Conservation (phyloP, 2,888 invertebrate species). For the Drosophila diplacantha region DNA sequence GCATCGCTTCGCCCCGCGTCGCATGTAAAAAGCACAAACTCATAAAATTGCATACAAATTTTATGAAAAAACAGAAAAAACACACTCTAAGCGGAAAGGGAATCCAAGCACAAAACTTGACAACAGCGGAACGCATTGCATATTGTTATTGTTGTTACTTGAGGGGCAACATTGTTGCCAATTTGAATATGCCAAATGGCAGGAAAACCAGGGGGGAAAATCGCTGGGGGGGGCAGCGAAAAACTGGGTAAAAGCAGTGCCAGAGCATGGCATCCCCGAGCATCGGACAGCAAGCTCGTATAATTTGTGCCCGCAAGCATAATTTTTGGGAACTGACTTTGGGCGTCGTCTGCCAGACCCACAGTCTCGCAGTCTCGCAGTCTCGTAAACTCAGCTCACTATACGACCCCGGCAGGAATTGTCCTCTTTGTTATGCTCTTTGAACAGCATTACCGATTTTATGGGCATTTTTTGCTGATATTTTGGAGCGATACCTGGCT, state of each 20-base stretch:
- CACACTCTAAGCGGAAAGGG: conserved; percentile 25
- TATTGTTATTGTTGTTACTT: conserved; percentile 41
- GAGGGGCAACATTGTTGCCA: conserved; percentile 44
- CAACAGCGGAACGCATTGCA: conserved; percentile 44
- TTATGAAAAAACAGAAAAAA: conserved; percentile 35
- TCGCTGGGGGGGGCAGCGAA: not conserved
- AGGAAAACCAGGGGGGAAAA: conserved; percentile 4
- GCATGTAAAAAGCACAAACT: conserved; percentile 41
- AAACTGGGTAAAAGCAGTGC: conserved; percentile 7
- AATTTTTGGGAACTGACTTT: conserved; percentile 27
- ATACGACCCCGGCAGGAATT: conserved; percentile 34
- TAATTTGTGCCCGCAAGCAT: conserved; percentile 44
- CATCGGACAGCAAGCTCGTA: conserved; percentile 31
- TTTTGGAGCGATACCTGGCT: conserved; percentile 9
- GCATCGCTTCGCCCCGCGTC: conserved; percentile 25
- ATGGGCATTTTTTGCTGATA: conserved; percentile 2
- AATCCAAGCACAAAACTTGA: conserved; percentile 36
- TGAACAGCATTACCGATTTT: conserved; percentile 33
- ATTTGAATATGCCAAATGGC: conserved; percentile 39
- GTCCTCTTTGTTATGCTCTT: conserved; percentile 20
- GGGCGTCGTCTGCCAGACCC: conserved; percentile 3
- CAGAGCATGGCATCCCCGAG: conserved; percentile 3
- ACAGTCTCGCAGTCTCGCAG: not conserved
- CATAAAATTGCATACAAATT: conserved; percentile 58
- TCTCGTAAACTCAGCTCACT: conserved; percentile 27